Percentiles rank a stretch among this genome's conserved stretches.
Evolutionary conservation across 2,888 invertebrate species (phyloP).

Genomic region (Drosophila meridionalis): DNA sequence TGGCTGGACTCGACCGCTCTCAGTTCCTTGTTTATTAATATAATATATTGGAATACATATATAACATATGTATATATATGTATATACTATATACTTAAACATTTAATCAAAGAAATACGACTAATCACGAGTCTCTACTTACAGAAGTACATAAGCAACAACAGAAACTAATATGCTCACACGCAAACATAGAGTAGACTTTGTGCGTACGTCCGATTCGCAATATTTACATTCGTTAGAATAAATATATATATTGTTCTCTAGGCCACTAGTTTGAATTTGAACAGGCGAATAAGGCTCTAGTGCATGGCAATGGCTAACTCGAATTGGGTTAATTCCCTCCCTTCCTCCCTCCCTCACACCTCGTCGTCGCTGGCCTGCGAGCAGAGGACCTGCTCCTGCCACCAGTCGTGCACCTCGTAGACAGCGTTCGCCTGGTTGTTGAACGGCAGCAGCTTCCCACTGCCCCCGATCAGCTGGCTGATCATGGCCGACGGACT

Average conservation of each 20-base stretch:
- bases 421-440: constrained; percentile 86
- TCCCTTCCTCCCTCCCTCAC: constrained; percentile 29
- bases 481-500: constrained; percentile 79
- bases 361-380: constrained; percentile 88
- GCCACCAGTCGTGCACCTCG: constrained; percentile 95
- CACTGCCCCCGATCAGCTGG: constrained; percentile 71
- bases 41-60: constrained; percentile 5
- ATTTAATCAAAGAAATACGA: constrained; percentile 1
- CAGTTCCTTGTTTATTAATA: constrained; percentile 1
- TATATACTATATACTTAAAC: constrained; percentile 1
- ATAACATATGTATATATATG: neutral
- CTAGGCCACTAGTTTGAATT: constrained; percentile 60
- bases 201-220: constrained; percentile 20
- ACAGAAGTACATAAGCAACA: constrained; percentile 51
- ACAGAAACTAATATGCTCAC: constrained; percentile 41
- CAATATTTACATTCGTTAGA: constrained; percentile 22
- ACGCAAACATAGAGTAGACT: constrained; percentile 1
- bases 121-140: constrained; percentile 12
- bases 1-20: neutral
- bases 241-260: constrained; percentile 28
- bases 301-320: constrained; percentile 3
- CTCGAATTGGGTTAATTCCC: neutral
- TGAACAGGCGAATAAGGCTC: constrained; percentile 9
- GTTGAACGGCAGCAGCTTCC: constrained; percentile 81
- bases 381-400: constrained; percentile 89